Base-by-base conservation (phyloP, 2,797 vertebrate species). In the Scomberomorus guttatus region DNA sequence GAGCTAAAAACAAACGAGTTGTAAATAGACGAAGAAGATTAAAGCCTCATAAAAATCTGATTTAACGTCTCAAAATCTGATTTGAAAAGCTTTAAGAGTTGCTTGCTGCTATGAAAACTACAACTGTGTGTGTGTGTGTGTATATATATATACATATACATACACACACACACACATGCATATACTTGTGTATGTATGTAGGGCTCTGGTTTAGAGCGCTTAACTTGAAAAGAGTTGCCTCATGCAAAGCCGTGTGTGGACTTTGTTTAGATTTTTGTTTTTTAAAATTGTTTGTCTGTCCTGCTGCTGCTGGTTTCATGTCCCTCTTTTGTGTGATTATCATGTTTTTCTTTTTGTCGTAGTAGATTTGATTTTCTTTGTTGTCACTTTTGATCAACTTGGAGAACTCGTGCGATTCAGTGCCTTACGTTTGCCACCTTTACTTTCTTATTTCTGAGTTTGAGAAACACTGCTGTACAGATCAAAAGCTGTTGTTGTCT, bases 401-500 rank as follows among this genome's bases (percentile, higher is more conserved):
- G 9, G 13, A 52, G n/a, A 57, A 37, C 80, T 59, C 22, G 20
- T 39, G 61, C 61, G 77, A 72, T 59, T 58, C 59, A 61, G 89
- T 90, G 87, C 88, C 88, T 90, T 92, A 78, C 2, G 46, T 87
- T 89, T 73, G 54, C 74, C 51, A 11, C 48, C 52, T 73, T 81
- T 59, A 50, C 22, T 15, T 54, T 73, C 3, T 66, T 48, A 24
- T 48, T 27, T 52, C n/a, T 11, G n/a, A 62, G 57, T 76, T 63
- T 73, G 57, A 56, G 58, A 76, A 78, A 71, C 72, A 70, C 80
- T 85, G 81, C 79, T 90, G 90, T 90, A 89, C 77, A 81, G 66
- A 83, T 66, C 42, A 37, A 59, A 65, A 58, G 68, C 63, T 77
- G 68, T 72, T 77, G 24, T 34, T 54, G 32, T 69, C 37, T 71